Base-by-base conservation (phyloP, 1,140 invertebrate genomes). In the Drosophila azteca region DNA sequence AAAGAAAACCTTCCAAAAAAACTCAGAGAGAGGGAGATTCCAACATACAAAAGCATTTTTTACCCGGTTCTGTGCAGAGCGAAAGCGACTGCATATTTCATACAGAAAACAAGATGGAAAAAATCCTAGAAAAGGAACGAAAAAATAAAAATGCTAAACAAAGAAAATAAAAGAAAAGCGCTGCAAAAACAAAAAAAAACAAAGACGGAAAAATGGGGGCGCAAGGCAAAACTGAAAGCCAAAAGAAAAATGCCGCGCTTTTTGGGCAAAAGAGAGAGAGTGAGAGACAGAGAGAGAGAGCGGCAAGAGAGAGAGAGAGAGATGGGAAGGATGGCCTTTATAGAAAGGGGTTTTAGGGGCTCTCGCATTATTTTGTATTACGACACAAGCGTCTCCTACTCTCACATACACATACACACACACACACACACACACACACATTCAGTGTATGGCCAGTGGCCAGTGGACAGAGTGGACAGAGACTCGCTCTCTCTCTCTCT, bases 341-440 rank as follows among this genome's bases (percentile, higher is more conserved):
- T 39, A 5, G 35, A 8, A 29, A 45, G 46, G 72, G 66, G 63
- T 54, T 77, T 62, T 55, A 45, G 13, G 52, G 62, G 11, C 35
- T 11, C n/a, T 59, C 65, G 78, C 78, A 85, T 85, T 85, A 85
- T 85, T 85, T 82, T 71, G 83, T 78, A 82, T 85, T 87, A 85
- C 82, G 78, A 48, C 82, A 49, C 75, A 26, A 58, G 39, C 60
- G 52, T 68, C 48, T 70, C 51, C 60, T 11, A n/a, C n/a, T n/a
- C n/a, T n/a, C n/a, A n/a, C n/a, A n/a, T n/a, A n/a, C n/a, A n/a
- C n/a, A n/a, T n/a, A n/a, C n/a, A n/a, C n/a, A n/a, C n/a, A n/a
- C n/a, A n/a, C n/a, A n/a, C 9, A 15, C 43, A 58, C 44, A n/a
- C 15, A 35, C 17, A 46, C 11, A 20, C 49, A 75, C 59, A 64